A percentile compares a stretch with the other conserved stretches of the same genome.
Evolutionary conservation across 53 echinoderm and acorn worm genomes (phyloP).

Genomic region (Hippasteria phrygiana): DNA sequence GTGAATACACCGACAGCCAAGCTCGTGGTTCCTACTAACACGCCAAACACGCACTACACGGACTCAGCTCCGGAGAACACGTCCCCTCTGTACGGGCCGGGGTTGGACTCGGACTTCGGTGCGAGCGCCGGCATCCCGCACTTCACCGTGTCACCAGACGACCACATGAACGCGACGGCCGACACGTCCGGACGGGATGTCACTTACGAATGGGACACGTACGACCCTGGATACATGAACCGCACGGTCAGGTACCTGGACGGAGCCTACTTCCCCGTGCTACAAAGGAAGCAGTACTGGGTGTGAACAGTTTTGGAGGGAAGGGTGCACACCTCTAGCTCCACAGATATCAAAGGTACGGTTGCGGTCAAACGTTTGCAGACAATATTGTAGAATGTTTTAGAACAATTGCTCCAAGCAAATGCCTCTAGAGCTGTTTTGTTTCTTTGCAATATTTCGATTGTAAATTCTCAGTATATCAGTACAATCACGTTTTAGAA

Average conservation of each 20-base stretch:
- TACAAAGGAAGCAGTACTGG: slow-evolving; percentile 85
- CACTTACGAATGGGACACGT: slow-evolving; percentile 94
- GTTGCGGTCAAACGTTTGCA: background rate
- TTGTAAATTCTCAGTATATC: too few relatives aligned
- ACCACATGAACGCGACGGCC: slow-evolving; percentile 68
- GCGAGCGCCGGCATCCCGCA: slow-evolving; percentile 94
- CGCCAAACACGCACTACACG: slow-evolving; percentile 78
- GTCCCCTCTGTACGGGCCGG: slow-evolving; percentile 42
- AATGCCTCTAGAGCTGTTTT: too few relatives aligned
- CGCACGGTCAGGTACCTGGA: slow-evolving; percentile 70
- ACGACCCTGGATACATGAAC: slow-evolving; percentile 77
- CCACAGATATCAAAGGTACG: background rate
- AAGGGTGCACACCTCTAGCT: background rate
- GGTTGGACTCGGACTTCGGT: slow-evolving; percentile 85
- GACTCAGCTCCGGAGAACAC: slow-evolving; percentile 55
- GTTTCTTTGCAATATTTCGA: too few relatives aligned
- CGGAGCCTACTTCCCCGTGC: slow-evolving; percentile 85
- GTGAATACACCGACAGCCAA: slow-evolving; percentile 63
- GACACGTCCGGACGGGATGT: slow-evolving; percentile 60
- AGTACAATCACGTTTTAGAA: too few relatives aligned
- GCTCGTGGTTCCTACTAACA: slow-evolving; percentile 91
- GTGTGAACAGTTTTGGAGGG: slow-evolving; percentile 67
- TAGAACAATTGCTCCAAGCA: background rate
- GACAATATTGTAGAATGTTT: background rate
- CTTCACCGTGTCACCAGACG: slow-evolving; percentile 86